Base-by-base conservation (phyloP, 2,797 vertebrate genomes). In the Catostomus latipinnis region DNA sequence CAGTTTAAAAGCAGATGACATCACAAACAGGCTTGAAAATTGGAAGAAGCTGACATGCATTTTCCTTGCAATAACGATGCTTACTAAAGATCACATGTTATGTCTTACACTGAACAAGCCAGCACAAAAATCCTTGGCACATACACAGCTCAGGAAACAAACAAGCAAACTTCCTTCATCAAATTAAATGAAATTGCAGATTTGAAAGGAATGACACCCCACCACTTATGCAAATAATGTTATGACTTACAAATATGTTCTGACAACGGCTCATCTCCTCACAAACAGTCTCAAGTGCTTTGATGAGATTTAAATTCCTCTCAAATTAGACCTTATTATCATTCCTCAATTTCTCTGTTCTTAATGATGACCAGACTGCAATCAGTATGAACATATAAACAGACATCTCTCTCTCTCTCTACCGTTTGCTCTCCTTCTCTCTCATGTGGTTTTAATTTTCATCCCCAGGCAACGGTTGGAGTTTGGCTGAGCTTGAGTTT, bases 311-410 rank as follows among this genome's bases (percentile, higher is more conserved):
- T 60, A 78, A 82, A 83, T 80, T 82, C 80, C 65, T 14, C 53
- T 18, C 65, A 80, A 83, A 83, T 92, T 93, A 93, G 89, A 79
- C 71, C 88, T 92, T 92, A 94, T 94, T 94, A 94, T 93, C 93
- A 91, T 94, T 94, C 92, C 93, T 93, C 88, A 93, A 92, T 93
- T 91, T 93, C 91, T 90, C 77, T 72, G 60, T 49, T 79, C 52
- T 91, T 92, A 91, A 91, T 86, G 87, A 88, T 87, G 89, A 91
- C 92, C 92, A 92, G 91, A 88, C 88, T 91, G 91, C 90, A 92
- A 93, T 93, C 90, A 94, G 91, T 72, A 86, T 86, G 86, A 83
- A 85, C 80, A 83, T 81, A 83, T 84, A 84, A 86, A 86, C 86
- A 87, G 62, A 72, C 75, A 78, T 86, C 76, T 80, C 69, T 76